Evolutionary conservation across 2,888 invertebrate species (phyloP), one percentile per base, ranked within the genome.

Genomic region (Cantharis flavilabris): DNA sequence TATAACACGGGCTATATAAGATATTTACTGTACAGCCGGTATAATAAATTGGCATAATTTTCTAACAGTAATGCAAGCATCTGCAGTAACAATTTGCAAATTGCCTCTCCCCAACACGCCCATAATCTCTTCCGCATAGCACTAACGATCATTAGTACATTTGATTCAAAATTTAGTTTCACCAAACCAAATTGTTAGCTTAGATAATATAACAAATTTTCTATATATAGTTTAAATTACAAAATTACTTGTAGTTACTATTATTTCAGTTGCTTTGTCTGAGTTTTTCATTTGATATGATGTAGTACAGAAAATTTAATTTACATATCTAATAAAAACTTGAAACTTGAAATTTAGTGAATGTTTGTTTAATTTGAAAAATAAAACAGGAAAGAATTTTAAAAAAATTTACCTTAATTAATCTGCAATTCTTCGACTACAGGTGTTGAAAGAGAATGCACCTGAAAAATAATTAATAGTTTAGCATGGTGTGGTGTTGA

Each of bases 11-110:
- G 49, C 49, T 49, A 49, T 49, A 49, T 49, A 49, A 49, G 49
- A 49, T n/a, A 49, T 49, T 49, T 49, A 49, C 49, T 49, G 9
- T 49, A n/a, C 49, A 49, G 49, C 49, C 49, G 49, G 49, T n/a
- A 49, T 49, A 49, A 49, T 49, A 49, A 49, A 49, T 49, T 49
- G 49, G 49, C n/a, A 49, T 49, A 49, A n/a, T 49, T 49, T 49
- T 49, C 49, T 49, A 49, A 49, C 64, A 26, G 26, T 67, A 18
- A 67, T 16, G 65, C 26, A n/a, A 26, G 18, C 65, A 67, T 67
- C 65, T 67, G 65, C 65, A 67, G 13, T 67, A 67, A 67, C 65
- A 67, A 67, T 67, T 67, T 67, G 65, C 65, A 67, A 67, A 67
- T 67, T 67, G 65, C 65, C 26, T 67, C 26, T 67, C 65, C 65